Conservation (phyloP, 64 coral and sea anemone species). For the Montipora efflorescens region DNA sequence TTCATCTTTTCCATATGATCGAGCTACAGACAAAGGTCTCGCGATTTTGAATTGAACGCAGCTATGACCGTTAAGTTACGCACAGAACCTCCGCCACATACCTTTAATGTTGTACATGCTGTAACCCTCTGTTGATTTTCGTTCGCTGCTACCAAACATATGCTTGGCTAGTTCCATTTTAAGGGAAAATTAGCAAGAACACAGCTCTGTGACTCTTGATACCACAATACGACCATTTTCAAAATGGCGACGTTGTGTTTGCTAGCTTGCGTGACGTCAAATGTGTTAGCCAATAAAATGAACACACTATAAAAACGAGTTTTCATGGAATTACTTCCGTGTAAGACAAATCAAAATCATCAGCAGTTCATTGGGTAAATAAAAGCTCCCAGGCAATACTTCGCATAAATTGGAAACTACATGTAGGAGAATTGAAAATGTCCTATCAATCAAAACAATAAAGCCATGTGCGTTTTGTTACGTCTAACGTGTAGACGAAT, state of each 20-base stretch:
- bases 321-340: background rate
- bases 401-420: no score
- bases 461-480: no score
- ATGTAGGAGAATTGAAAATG: no score
- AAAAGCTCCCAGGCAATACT: no score
- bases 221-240: slow-evolving; percentile 62
- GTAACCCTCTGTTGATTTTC: slow-evolving; percentile 35
- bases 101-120: slow-evolving; percentile 47
- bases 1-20: slow-evolving; percentile 54
- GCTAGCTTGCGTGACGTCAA: slow-evolving; percentile 69
- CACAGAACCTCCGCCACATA: background rate
- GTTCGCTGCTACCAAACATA: slow-evolving; percentile 62
- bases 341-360: no score
- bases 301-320: background rate
- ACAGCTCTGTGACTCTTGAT: background rate
- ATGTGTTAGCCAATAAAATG: slow-evolving; percentile 63
- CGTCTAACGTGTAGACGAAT: no score
- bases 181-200: slow-evolving; percentile 6
- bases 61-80: slow-evolving; percentile 27
- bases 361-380: no score
- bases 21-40: background rate
- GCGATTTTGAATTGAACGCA: slow-evolving; percentile 8
- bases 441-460: no score
- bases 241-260: slow-evolving; percentile 73
- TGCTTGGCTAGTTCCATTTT: slow-evolving; percentile 81